phyloP scores from a whole-genome alignment of 2,797 vertebrate species.

The Tinamus major region DNA sequence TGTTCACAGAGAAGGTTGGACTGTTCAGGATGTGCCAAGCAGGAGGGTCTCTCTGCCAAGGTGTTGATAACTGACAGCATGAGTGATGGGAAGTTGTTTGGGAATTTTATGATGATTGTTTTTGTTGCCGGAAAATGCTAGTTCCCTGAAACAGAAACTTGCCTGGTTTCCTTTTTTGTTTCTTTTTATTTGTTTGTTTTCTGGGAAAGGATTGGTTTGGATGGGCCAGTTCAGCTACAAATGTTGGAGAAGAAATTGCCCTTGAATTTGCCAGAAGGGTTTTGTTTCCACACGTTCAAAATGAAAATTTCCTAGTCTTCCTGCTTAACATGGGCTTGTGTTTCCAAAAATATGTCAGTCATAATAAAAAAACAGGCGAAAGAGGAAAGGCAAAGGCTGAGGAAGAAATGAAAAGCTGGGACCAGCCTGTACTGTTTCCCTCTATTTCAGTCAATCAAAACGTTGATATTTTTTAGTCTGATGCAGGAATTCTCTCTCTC shows the following conservation, averaged over 20 bases:
- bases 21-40: background rate
- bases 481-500: background rate
- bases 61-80: background rate
- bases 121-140: background rate
- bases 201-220: background rate
- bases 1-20: background rate
- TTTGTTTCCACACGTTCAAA: constrained; percentile 9
- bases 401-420: background rate
- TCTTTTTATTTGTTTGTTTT: background rate
- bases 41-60: background rate
- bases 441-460: background rate
- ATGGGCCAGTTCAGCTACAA: background rate
- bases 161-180: background rate
- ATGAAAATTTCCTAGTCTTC: constrained; percentile 28
- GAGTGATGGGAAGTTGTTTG: background rate
- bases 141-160: background rate
- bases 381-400: constrained; percentile 1
- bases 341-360: constrained; percentile 35
- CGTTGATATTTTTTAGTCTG: background rate
- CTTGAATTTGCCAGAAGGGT: background rate
- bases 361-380: background rate
- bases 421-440: background rate
- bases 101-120: background rate
- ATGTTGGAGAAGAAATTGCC: rapidly evolving
- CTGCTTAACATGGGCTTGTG: background rate